A percentile compares a stretch with the other conserved stretches of the same genome.
These are phyloP conservation scores for Xanthia togata DNA, from an alignment of 2,888 invertebrate species.

Conservation along the genomic window DNA sequence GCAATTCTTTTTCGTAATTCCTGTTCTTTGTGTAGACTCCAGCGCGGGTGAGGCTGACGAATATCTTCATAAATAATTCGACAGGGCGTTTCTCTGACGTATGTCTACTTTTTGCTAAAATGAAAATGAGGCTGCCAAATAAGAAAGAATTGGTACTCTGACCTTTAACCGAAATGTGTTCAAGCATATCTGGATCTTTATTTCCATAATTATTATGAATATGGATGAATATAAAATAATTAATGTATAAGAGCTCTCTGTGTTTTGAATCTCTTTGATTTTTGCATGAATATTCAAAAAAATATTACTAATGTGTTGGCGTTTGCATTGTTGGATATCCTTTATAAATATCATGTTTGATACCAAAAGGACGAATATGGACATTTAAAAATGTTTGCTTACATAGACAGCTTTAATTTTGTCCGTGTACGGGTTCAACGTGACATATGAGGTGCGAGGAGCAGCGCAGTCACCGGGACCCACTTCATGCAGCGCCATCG, in stretches of 20 bases:
- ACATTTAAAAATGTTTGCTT: background rate
- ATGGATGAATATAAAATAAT: background rate
- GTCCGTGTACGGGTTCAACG: constrained; percentile 95
- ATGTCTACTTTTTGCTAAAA: constrained; percentile 46
- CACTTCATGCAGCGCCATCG: constrained; percentile 94
- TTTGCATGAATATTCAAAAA: background rate
- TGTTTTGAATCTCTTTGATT: too few species aligned
- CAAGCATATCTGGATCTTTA: constrained; percentile 87
- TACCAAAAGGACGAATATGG: too few species aligned
- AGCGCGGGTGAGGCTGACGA: constrained; percentile 50
- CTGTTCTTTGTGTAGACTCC: constrained; percentile 65
- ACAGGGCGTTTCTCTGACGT: constrained; percentile 66
- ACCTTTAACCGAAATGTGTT: constrained; percentile 96
- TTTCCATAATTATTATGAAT: background rate
- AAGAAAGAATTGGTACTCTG: background rate
- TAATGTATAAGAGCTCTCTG: background rate
- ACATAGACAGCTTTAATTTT: background rate
- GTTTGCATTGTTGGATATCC: background rate
- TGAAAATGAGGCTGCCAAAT: constrained; percentile 2
- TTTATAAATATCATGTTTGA: too few species aligned
- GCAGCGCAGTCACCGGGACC: constrained; percentile 85
- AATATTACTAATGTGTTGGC: background rate
- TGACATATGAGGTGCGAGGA: constrained; percentile 95
- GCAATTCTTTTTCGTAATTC: constrained; percentile 66
- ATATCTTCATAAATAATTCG: constrained; percentile 75